Evolutionary conservation across 2,888 invertebrate species (phyloP).

Genomic region (Eristalis intricaria): DNA sequence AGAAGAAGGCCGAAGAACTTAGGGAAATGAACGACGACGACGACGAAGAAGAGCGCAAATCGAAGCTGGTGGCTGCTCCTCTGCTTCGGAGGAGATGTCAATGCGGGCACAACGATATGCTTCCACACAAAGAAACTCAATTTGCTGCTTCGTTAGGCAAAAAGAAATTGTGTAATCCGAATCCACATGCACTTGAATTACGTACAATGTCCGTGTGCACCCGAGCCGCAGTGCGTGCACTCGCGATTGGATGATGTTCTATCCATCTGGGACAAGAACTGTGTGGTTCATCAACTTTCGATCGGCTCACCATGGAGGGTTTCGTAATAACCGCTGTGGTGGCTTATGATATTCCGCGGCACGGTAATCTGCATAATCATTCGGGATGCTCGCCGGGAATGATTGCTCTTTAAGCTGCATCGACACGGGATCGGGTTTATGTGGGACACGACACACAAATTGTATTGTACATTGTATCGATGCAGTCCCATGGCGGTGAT

Average conservation of each 20-base stretch:
- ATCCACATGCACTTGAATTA: constrained; percentile 55
- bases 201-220: not conserved
- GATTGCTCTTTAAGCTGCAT: constrained; percentile 42
- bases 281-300: constrained; percentile 45
- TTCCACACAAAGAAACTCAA: constrained; percentile 43
- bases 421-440: constrained; percentile 34
- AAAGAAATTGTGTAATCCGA: constrained; percentile 49
- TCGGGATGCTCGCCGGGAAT: constrained; percentile 35
- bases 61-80: not conserved
- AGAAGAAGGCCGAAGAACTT: constrained; percentile 22
- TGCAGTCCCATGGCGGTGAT: not conserved
- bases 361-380: constrained; percentile 50
- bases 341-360: constrained; percentile 14
- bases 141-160: constrained; percentile 58
- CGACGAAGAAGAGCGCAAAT: constrained; percentile 28
- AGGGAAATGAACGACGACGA: constrained; percentile 28
- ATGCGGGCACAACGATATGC: constrained; percentile 5
- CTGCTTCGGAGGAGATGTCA: constrained; percentile 6
- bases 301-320: constrained; percentile 11
- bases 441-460: constrained; percentile 55
- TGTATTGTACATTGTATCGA: constrained; percentile 19
- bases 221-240: constrained; percentile 7
- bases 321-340: constrained; percentile 8
- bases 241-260: constrained; percentile 21
- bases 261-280: constrained; percentile 5